Conservation (phyloP, 2,797 vertebrate genomes). For the Tiaroga cobitis region DNA sequence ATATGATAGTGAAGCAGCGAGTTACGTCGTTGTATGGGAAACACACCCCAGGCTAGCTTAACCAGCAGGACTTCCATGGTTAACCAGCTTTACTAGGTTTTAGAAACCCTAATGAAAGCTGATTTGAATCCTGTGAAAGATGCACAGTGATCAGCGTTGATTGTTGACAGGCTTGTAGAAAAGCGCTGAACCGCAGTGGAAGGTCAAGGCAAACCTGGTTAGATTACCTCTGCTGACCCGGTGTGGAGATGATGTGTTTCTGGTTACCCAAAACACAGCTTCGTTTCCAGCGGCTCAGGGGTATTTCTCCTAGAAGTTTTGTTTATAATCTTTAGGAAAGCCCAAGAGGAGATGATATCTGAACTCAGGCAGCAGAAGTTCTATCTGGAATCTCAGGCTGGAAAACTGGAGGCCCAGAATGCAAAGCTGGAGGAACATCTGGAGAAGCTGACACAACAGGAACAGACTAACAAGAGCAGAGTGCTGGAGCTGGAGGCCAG, state of each 20-base stretch:
- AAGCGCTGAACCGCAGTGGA: not conserved
- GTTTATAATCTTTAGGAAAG: conserved; percentile 84
- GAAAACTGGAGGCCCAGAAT: conserved; percentile 86
- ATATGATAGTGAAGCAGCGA: no score
- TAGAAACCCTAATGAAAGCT: not conserved
- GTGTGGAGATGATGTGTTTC: not conserved
- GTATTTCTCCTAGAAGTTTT: not conserved
- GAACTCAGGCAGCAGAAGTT: conserved; percentile 99
- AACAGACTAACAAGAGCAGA: conserved; percentile 92
- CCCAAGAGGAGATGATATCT: conserved; percentile 99
- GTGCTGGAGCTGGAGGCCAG: conserved; percentile 81
- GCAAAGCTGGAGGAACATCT: conserved; percentile 97
- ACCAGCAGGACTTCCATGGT: not conserved
- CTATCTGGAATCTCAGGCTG: conserved; percentile 88
- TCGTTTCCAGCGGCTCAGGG: not conserved
- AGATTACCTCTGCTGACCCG: not conserved
- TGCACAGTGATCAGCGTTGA: not conserved
- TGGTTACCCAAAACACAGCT: not conserved
- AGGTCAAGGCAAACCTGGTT: not conserved
- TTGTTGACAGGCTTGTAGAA: not conserved
- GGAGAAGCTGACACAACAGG: conserved; percentile 96
- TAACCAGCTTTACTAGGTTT: not conserved
- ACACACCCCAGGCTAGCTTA: not conserved
- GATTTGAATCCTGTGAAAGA: not conserved
- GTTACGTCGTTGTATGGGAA: no score